Base-by-base conservation (phyloP, 2,888 invertebrate genomes). In the Tortrix viridana region DNA sequence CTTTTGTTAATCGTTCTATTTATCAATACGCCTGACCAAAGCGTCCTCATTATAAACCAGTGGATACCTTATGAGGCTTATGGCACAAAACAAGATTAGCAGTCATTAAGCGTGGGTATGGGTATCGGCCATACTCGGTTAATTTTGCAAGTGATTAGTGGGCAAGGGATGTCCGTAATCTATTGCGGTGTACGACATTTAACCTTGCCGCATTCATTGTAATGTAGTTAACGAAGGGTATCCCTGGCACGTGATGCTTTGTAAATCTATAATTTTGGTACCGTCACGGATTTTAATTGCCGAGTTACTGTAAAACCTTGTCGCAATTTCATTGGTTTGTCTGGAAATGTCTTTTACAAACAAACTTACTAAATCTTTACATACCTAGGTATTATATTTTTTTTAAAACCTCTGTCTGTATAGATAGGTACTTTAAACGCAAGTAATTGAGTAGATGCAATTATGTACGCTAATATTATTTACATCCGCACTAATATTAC, bases 141-240 rank as follows among this genome's bases (percentile, higher is more conserved):
- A 62, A 62, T 62, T 57, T 62, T 62, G 46, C 62, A 62, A 62
- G 57, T 62, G 57, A 62, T 62, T 62, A 62, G 57, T 41, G 52
- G 52, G 41, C 32, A 46, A 18, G 46, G 50, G 62, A 57, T 46
- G 46, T 52, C 52, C 57, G 26, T 62, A 57, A 62, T 62, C 62
- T 57, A 62, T 57, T 62, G 62, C 47, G 62, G 52, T 38, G 50
- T 61, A 56, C 55, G 57, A 57, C 57, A 57, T 57, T 62, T 62
- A 62, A 57, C 62, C 62, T 61, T 22, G 37, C 49, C 50, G 38
- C 55, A 56, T 55, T 56, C 50, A 61, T 56, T 56, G 59, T 61
- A 56, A 61, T 44, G 56, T 56, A 50, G 61, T 61, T 61, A 61
- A 23, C 61, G 56, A 49, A 38, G 56, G 61, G 46, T 16, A 14